Evolutionary conservation across 2,888 invertebrate genomes (phyloP), one percentile per base, ranked within the genome.

Genomic region (Herminia tarsipennalis): DNA sequence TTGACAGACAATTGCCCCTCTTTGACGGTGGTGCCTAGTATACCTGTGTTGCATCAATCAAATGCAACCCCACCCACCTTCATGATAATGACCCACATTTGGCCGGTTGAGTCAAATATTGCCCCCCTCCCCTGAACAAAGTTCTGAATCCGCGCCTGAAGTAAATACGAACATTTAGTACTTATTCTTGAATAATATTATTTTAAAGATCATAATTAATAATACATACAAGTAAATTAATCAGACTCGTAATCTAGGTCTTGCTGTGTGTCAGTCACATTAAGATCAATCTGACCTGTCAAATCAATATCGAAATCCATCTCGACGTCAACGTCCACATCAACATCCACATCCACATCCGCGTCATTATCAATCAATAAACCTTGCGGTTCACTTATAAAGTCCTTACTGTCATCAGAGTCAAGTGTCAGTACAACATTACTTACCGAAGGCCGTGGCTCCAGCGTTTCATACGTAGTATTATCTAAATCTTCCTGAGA

Each of bases 381-480:
- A 9, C 53, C 46, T 18, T 46, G 47, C 2, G 52, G 30, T 3
- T 52, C 66, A 8, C 64, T 56, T 17, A 63, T 58, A 50, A 47
- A 50, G 44, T 66, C 63, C 32, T 63, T 63, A 20, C 49, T 66
- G 33, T 63, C 66, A 24, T 65, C 62, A 12, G 52, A 63, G 14
- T 66, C 63, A 20, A 32, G 9, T 6, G n/a, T 30, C 17, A 36
- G 5, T 5, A 30, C 8, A 4, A 14, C 9, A 8, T 36, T 17
- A 36, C 46, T 47, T 5, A 5, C 40, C 3, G 46, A 47, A 2
- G 46, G 36, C 12, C 36, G 30, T 1, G 46, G 36, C 3, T 39
- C 45, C 2, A 9, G 2, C 8, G 17, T 8, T 12, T 32, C 14
- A 22, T 13, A 35, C 3, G 10, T 5, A 10, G 18, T n/a, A 5